Percentiles rank a stretch among this genome's conserved stretches.
These are phyloP conservation scores for Altica lythri DNA, from an alignment of 2,888 invertebrate genomes.

Conservation along the genomic window DNA sequence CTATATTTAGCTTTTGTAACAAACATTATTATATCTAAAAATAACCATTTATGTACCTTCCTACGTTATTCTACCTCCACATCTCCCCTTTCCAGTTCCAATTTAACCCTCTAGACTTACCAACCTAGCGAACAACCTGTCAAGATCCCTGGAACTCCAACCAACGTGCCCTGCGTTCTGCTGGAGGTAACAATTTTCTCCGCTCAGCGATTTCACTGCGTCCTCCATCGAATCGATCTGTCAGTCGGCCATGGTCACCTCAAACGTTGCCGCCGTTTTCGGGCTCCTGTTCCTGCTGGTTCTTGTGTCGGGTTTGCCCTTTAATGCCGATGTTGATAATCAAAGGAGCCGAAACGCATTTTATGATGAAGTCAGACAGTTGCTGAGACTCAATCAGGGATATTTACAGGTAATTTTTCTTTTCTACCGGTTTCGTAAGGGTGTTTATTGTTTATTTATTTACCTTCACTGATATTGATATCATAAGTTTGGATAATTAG, in stretches of 20 bases:
- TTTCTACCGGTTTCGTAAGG: too few relatives aligned
- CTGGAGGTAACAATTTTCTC: too few relatives aligned
- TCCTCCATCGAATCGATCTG: conserved; percentile 32
- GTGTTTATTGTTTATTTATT: too few relatives aligned
- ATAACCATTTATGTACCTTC: too few relatives aligned
- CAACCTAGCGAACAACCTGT: conserved; percentile 15
- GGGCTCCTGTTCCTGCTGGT: conserved; percentile 44
- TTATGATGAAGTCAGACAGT: conserved; percentile 61
- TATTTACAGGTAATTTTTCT: conserved; percentile 51
- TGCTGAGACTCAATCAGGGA: conserved; percentile 56
- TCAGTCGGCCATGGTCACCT: conserved; percentile 50
- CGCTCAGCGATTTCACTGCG: conserved; percentile 15
- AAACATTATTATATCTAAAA: too few relatives aligned
- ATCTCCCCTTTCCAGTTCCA: too few relatives aligned
- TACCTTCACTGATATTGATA: too few relatives aligned
- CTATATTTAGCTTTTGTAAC: too few relatives aligned
- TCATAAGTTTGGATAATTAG: too few relatives aligned
- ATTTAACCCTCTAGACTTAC: not conserved
- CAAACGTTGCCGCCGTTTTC: conserved; percentile 45
- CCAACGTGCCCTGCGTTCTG: too few relatives aligned
- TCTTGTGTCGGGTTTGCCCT: conserved; percentile 39
- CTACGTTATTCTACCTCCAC: too few relatives aligned
- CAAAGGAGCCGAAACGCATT: conserved; percentile 53
- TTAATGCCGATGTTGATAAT: conserved; percentile 34
- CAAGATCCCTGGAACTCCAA: conserved; percentile 6